These are phyloP conservation scores for Chlorodrepanis virens DNA, from an alignment of 2,113 vertebrate species.

Conservation along the genomic window DNA sequence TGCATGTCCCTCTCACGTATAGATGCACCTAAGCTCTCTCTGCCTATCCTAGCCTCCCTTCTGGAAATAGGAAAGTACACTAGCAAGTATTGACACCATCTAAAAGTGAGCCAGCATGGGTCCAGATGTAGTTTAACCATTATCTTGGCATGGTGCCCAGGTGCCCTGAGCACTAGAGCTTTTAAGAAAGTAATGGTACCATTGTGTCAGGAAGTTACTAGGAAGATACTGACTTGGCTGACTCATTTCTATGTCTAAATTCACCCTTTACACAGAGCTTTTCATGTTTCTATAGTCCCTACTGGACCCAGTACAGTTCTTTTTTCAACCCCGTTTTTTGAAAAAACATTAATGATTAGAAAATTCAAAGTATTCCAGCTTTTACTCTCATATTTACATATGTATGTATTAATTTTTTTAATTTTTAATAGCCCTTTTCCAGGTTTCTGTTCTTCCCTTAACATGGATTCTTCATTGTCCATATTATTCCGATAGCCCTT, in stretches of 20 bases:
- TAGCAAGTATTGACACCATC: not conserved
- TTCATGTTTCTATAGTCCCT: not conserved
- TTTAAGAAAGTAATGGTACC: not conserved
- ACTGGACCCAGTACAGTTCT: not conserved
- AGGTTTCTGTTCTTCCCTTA: not conserved
- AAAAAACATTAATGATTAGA: not conserved
- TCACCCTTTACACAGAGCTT: not conserved
- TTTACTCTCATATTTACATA: not conserved
- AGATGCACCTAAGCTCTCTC: not conserved
- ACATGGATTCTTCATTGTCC: not conserved
- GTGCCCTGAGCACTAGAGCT: not conserved
- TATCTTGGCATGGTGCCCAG: not conserved
- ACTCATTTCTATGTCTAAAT: not conserved
- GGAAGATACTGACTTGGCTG: not conserved
- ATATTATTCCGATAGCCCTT: not conserved
- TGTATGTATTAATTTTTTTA: not conserved
- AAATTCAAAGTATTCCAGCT: not conserved
- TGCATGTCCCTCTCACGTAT: not conserved
- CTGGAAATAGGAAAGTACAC: not conserved
- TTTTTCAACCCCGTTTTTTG: not conserved
- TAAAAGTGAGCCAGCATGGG: not conserved
- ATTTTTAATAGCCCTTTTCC: not conserved
- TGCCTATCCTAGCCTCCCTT: not conserved
- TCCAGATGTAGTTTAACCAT: not conserved
- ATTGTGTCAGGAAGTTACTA: not conserved